These are phyloP conservation scores for Sinella curviseta DNA, from an alignment of 1,140 invertebrate species.

Conservation along the genomic window DNA sequence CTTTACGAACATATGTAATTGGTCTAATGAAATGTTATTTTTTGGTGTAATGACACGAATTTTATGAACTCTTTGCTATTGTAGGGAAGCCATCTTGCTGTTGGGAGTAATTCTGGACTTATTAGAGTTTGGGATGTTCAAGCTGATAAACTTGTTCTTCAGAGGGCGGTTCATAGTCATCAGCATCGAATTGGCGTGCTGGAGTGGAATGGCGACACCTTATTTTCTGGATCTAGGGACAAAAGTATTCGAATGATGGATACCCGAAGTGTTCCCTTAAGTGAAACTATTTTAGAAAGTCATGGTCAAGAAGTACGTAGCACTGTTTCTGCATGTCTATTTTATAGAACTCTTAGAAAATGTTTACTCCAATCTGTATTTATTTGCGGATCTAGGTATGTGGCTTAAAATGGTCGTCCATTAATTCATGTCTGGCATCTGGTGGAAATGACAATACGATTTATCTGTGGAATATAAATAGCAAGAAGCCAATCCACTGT, in stretches of 20 bases:
- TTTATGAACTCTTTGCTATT: neutral
- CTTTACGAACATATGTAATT: neutral
- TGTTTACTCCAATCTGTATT: too few species aligned
- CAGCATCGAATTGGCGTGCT: neutral
- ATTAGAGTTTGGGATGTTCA: neutral
- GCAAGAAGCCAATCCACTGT: neutral
- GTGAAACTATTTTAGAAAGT: neutral
- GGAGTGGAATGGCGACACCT: neutral
- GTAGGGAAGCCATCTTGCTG: neutral
- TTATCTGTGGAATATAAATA: neutral
- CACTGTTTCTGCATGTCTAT: too few species aligned
- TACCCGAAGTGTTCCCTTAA: neutral
- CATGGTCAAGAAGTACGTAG: neutral
- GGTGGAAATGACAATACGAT: slow-evolving; percentile 17
- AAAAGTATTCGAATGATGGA: neutral
- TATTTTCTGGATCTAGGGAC: neutral
- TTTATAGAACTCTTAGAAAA: too few species aligned
- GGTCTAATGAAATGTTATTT: neutral
- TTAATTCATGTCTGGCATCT: neutral
- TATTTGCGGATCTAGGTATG: neutral
- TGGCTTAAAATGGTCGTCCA: neutral
- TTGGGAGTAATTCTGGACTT: neutral
- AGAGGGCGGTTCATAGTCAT: neutral
- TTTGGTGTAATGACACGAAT: neutral
- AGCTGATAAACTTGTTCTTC: neutral